Evolutionary conservation across 1,140 invertebrate genomes (phyloP), one percentile per base, ranked within the genome.

Genomic region (Bacillus rossius): DNA sequence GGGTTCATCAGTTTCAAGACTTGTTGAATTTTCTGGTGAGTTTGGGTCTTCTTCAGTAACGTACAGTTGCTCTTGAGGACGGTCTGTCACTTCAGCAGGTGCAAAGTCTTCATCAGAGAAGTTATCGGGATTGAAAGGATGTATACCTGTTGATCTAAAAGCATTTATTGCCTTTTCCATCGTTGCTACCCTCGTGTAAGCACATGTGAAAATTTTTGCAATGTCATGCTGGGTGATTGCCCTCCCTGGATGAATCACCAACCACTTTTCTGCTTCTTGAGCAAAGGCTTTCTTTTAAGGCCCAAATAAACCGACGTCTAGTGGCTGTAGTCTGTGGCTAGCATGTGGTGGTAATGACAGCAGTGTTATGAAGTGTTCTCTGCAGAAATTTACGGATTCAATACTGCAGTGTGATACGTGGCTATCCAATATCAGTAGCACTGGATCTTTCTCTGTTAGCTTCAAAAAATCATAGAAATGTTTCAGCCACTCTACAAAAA

Each of bases 111-210:
- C 59, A 23, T 72, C 67, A 60, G 50, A 51, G 67, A 74, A 73
- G 53, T 70, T 60, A 61, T 69, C 48, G 40, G 60, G 60, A 63
- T 74, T 72, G 8, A 69, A 38, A 22, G 73, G 70, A 58, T 65
- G 73, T 57, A 76, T 68, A 34, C 70, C 74, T 52, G 67, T 67
- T 41, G 45, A 62, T 63, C 62, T 61, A 61, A 77, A 77, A 20
- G 69, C 71, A 64, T 68, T 66, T 34, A 70, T 55, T 34, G 63
- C 67, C 64, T 69, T 74, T 64, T 69, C 62, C 40, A 71, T 67
- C 52, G 64, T 66, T 40, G 70, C 67, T 55, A 62, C 64, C 65
- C 64, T 68, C 17, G 66, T 55, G 65, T 68, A 76, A 48, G 73
- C 71, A 61, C 61, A 54, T 7, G 53, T 50, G 55, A 71, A 63